Evolutionary conservation across 2,797 vertebrate genomes (phyloP).

Genomic region (Rhinichthys osculus): DNA sequence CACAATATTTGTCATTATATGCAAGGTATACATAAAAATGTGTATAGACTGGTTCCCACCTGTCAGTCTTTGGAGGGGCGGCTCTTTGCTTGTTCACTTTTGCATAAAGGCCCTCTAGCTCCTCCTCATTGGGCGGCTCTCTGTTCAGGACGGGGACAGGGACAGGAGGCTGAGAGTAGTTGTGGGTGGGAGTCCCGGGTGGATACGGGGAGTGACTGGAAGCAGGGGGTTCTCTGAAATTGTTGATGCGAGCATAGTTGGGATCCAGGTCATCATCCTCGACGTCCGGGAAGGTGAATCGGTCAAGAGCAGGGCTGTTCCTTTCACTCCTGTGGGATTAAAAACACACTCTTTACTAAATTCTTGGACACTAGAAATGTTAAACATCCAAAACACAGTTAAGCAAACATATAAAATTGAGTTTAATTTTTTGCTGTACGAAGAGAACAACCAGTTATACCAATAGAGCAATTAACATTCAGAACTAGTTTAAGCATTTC

Average conservation of each 20-base stretch:
- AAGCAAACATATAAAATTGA: neutral
- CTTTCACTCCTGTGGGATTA: conserved; percentile 41
- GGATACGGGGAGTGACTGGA: conserved; percentile 63
- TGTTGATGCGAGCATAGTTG: conserved; percentile 91
- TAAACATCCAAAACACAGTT: neutral
- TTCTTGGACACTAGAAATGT: neutral
- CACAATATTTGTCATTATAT: neutral
- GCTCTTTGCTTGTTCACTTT: conserved; percentile 90
- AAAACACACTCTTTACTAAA: neutral
- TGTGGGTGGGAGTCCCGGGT: conserved; percentile 75
- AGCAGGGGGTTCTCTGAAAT: conserved; percentile 83
- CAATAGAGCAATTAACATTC: neutral
- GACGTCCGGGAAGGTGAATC: conserved; percentile 75
- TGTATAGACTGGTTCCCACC: conserved; percentile 66
- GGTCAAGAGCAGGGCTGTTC: conserved; percentile 67
- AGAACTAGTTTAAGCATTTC: neutral
- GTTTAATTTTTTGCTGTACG: neutral
- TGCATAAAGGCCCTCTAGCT: conserved; percentile 89
- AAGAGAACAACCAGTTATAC: neutral
- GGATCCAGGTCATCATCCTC: conserved; percentile 93
- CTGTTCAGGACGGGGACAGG: conserved; percentile 65
- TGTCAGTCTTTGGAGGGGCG: conserved; percentile 68
- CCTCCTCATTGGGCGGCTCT: conserved; percentile 78
- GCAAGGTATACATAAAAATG: neutral
- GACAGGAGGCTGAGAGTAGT: conserved; percentile 36